Evolutionary conservation across 2,797 vertebrate species (phyloP), one percentile per base, ranked within the genome.

Genomic region (Pangasius sanitwongsei): DNA sequence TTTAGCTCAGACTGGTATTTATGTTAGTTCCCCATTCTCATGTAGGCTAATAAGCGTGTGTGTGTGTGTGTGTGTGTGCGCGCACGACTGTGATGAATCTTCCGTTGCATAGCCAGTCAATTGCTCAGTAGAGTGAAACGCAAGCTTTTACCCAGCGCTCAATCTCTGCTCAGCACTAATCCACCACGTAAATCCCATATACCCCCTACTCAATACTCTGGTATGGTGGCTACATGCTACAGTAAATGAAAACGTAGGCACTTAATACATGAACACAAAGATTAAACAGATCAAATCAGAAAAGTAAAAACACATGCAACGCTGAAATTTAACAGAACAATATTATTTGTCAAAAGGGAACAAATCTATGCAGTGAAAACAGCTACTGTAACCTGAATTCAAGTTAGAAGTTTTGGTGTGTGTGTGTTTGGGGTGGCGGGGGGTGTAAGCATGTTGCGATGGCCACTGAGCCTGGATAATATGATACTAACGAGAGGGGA

Each of bases 401-500:
- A 53, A 55, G 67, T 70, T 84, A 48, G 55, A 72, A 23, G 28
- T 75, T 85, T 44, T 44, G 44, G 44, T 44, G 44, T 44, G 44
- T 7, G 41, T 44, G 44, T 44, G 44, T 44, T 6, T 44, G 44
- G 44, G 61, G 61, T 57, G 70, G 85, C 20, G 70, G 37, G 31
- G 25, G 78, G 11, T 53, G 28, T 16, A 7, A 37, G 81, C 20
- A 67, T 23, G 37, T 70, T 77, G 89, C 34, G 34, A 67, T 85
- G 88, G 85, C 83, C 18, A 74, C 85, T 34, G 70, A 89, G 83
- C 57, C 93, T 93, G 93, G 89, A 91, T 87, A 89, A 87, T 89
- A 82, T 90, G 87, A 91, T 85, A 87, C 87, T 92, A 92, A 93
- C 89, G 88, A 92, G 89, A 86, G 74, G 65, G 85, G 92, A 93